A percentile compares a stretch with the other conserved stretches of the same genome.
These are phyloP conservation scores for Pteropus alecto DNA, from an alignment of 2,113 vertebrate species.

Conservation along the genomic window DNA sequence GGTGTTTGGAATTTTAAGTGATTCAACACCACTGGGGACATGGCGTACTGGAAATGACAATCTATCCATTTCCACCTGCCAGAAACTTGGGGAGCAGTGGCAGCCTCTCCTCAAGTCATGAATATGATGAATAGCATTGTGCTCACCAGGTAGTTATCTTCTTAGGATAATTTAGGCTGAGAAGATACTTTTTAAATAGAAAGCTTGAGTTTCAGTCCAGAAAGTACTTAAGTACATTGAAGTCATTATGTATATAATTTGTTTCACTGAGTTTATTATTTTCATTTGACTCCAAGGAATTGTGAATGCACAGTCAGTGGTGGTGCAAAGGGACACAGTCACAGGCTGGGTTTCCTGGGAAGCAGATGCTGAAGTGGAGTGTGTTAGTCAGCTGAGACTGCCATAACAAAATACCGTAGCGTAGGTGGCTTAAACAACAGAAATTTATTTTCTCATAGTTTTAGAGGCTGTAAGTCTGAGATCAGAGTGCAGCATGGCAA, in stretches of 20 bases:
- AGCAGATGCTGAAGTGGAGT: not conserved
- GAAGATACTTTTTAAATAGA: constrained; percentile 30
- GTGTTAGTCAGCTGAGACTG: not conserved
- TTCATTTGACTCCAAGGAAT: not conserved
- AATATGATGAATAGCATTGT: constrained; percentile 52
- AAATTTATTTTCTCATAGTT: not conserved
- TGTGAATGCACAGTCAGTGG: not conserved
- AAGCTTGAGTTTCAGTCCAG: not conserved
- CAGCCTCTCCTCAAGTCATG: constrained; percentile 25
- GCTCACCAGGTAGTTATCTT: not conserved
- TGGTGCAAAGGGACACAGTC: not conserved
- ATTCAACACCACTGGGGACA: constrained; percentile 16
- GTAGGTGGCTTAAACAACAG: not conserved
- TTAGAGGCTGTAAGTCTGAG: not conserved
- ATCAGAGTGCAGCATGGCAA: not conserved
- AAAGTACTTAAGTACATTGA: not conserved
- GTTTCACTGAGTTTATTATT: not conserved
- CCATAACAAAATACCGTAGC: not conserved
- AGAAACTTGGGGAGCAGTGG: not conserved
- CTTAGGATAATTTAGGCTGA: constrained; percentile 13
- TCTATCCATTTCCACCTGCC: constrained; percentile 53
- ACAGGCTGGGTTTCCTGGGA: not conserved
- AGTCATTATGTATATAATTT: not conserved
- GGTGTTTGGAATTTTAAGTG: constrained; percentile 63
- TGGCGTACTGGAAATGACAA: not conserved